Base-by-base conservation (phyloP, 2,888 invertebrate genomes). In the Dynastes maya region DNA sequence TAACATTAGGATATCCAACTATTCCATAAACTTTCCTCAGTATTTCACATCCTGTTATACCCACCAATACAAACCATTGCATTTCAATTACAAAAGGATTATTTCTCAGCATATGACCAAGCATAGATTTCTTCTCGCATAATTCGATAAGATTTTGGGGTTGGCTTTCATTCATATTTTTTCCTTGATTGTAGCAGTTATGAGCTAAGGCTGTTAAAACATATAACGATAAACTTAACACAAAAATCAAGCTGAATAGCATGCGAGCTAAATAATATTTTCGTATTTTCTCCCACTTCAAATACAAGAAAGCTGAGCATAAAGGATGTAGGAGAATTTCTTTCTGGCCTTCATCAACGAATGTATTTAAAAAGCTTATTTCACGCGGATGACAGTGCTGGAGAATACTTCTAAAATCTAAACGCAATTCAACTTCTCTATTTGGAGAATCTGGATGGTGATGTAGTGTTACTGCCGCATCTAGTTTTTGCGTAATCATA, bases 221-320 rank as follows among this genome's bases (percentile, higher is more conserved):
- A 87, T 96, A 96, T 8, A 95, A 88, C 0, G 95, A 95, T n/a
- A 96, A 90, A 82, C 95, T 94, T 76, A 95, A 87, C 78, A 96
- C 94, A 86, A 95, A 96, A 78, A 95, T 92, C 80, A 95, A 93
- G 87, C 95, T 95, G 83, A 96, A 92, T 81, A 95, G 91, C 83
- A 96, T 90, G 76, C 96, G 90, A 0, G 94, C 95, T 13, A 96
- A 93, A 85, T 96, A 96, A 86, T 96, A 97, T 89, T 96, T 96
- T 40, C 96, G 91, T 82, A 97, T 96, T 88, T 96, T 96, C 84
- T 95, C 95, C 97, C 97, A 97, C 87, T 97, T 97, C 74, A 97
- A 92, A 86, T 96, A 94, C 0, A 97, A 90, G 86, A 97, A 97
- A 0, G 96, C 96, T 8, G 96, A 95, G 87, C 96, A 96, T 3